Conservation (phyloP, 2,797 vertebrate genomes). For the Aviceda leuphotes region DNA sequence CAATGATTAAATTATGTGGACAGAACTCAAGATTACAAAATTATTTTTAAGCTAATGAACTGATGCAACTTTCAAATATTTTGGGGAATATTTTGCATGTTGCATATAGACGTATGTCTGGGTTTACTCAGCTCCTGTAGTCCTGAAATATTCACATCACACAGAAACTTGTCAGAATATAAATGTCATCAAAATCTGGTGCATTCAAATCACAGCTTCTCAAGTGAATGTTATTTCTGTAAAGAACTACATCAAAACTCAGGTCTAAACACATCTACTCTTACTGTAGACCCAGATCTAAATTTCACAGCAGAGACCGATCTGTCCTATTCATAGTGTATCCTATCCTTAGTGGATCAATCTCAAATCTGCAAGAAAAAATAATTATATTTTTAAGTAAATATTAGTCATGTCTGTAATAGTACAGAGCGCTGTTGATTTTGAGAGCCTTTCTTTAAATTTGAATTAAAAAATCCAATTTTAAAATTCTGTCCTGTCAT, state of each 20-base stretch:
- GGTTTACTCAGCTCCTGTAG: background rate
- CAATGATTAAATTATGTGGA: background rate
- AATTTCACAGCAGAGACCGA: background rate
- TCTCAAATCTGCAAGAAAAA: background rate
- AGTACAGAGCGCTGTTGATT: background rate
- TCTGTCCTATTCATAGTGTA: background rate
- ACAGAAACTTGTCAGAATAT: background rate
- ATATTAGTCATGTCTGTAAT: background rate
- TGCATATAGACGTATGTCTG: background rate
- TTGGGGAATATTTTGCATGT: background rate
- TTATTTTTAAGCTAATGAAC: background rate
- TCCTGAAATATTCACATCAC: background rate
- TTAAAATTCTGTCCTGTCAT: background rate
- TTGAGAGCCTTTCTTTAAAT: background rate
- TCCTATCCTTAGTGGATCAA: background rate
- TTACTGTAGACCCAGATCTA: background rate
- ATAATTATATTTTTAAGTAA: background rate
- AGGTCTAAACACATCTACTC: background rate
- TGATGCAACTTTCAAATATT: background rate
- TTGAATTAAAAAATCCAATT: background rate
- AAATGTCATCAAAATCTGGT: background rate
- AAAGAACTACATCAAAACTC: background rate
- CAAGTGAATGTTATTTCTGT: background rate
- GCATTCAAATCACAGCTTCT: background rate
- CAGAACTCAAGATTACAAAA: background rate